Evolutionary conservation across 2,888 invertebrate species (phyloP), one percentile per base, ranked within the genome.

Genomic region (Calameuta pallipes): DNA sequence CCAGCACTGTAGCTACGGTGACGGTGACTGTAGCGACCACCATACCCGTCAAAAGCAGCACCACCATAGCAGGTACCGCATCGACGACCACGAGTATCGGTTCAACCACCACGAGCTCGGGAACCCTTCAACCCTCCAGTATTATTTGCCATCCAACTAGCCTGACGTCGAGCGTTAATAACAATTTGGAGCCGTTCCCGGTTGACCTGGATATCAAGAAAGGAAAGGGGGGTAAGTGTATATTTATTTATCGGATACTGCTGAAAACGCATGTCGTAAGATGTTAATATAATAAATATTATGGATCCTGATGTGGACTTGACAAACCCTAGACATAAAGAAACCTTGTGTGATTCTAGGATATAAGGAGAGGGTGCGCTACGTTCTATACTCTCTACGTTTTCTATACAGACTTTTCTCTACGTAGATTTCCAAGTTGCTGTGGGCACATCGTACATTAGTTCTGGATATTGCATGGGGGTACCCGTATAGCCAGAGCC

Each of bases 171-270:
- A 23, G 13, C 71, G 71, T 71, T 31, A 71, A 71, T 34, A 86
- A 84, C 79, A 84, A 83, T 81, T 82, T 83, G 33, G 90, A 89
- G 23, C 81, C 86, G 41, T 87, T 85, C 13, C 86, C 89, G 74
- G 88, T 89, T 78, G 88, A 90, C 78, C 86, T 89, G 76, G 90
- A 91, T 78, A 83, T 87, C 79, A 91, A 90, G 83, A 87, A 87
- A 80, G 82, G 73, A 69, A 78, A 78, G 73, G 78, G 78, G 73
- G 78, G 78, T 78, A 31, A 78, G 77, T 74, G 15, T 56, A 23
- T 56, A 9, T 23, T 56, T 23, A 23, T 23, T 56, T 56, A 6
- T 56, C 23, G 9, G 56, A 56, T 23, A 9, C 9, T 56, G 23
- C 23, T 56, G 6, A 56, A 56, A 23, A 23, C 2, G 23, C 9